These are phyloP conservation scores for Istiophorus platypterus DNA, from an alignment of 2,113 vertebrate genomes.

Conservation along the genomic window DNA sequence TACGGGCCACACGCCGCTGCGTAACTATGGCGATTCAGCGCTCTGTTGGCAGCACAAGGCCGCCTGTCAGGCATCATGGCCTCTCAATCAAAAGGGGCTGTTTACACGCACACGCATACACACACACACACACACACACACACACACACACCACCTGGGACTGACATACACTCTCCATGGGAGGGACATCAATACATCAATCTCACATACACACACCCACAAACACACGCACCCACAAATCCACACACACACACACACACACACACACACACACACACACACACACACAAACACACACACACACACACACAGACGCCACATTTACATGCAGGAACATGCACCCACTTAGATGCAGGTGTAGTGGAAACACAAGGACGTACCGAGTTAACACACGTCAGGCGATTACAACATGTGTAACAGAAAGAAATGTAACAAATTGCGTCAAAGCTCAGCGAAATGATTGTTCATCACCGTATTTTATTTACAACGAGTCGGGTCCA, in stretches of 20 bases:
- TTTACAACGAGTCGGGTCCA: background rate
- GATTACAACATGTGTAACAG: background rate
- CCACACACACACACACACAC: constrained; percentile 38
- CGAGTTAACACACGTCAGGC: background rate
- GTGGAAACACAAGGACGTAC: background rate
- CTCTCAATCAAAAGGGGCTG: constrained; percentile 76
- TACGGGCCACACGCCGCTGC: constrained; percentile 38
- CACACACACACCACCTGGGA: constrained; percentile 75
- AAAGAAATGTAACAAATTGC: background rate
- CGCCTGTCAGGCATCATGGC: constrained; percentile 65
- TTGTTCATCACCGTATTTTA: background rate
- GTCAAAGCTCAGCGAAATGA: background rate
- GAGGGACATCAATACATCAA: constrained; percentile 57
- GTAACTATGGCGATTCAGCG: constrained; percentile 65
- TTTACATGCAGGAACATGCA: constrained; percentile 7
- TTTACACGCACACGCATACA: constrained; percentile 67
- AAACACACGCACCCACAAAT: too few species aligned
- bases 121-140: constrained; percentile 60
- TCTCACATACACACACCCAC: too few species aligned
- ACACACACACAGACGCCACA: background rate
- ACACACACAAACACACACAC: constrained; percentile 39
- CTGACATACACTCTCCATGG: constrained; percentile 65
- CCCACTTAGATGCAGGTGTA: constrained; percentile 4
- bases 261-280: constrained; percentile 54
- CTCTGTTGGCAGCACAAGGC: constrained; percentile 69